Evolutionary conservation across 37 sponge, comb jelly and placozoan species (phyloP), one percentile per base, ranked within the genome.

Genomic region (Oscarella lobularis): DNA sequence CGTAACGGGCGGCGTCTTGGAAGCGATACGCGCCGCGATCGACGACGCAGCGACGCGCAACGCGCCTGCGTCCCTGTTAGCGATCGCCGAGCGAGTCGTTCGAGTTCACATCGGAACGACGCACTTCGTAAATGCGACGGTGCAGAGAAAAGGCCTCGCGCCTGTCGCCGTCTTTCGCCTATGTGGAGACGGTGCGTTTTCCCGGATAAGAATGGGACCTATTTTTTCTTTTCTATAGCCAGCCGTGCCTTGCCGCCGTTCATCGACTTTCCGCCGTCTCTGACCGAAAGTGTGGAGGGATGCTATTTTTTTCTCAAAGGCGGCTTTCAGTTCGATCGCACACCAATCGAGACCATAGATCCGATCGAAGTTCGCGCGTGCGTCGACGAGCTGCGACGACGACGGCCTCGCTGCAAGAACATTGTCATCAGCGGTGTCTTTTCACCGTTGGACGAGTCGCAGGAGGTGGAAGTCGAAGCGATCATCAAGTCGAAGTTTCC

Each of bases 71-170:
- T 27, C 38, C 48, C 35, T 33, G 66, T 1, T 34, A 27, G 39
- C 0, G n/a, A n/a, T 83, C 3, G 73, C 77, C 20, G 76, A 20
- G 1, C 40, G 35, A 27, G 76, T 81, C 1, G 40, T 14, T 4
- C 75, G 92, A 20, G 88, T 91, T 5, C 75, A 76, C 81, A 91
- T 91, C 36, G 92, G 92, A 2, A 91, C 92, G 0, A 91, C 92
- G 2, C 92, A 91, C 78, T 91, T 91, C 67, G 69, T 81, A 39
- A 91, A 91, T 69, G 92, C 92, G 3, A 81, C 87, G 3, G 71
- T 84, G 27, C 81, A 87, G 76, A 73, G 88, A 66, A 66, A 39
- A 33, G 37, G 39, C 36, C 78, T 91, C 1, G 69, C 82, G 1
- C 73, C 40, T n/a, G 88, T 91, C 0, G 87, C 85, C 0, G 85